Base-by-base conservation (phyloP, 30 jellyfish, hydroid and myxozoan genomes). In the Aurelia coerulea region DNA sequence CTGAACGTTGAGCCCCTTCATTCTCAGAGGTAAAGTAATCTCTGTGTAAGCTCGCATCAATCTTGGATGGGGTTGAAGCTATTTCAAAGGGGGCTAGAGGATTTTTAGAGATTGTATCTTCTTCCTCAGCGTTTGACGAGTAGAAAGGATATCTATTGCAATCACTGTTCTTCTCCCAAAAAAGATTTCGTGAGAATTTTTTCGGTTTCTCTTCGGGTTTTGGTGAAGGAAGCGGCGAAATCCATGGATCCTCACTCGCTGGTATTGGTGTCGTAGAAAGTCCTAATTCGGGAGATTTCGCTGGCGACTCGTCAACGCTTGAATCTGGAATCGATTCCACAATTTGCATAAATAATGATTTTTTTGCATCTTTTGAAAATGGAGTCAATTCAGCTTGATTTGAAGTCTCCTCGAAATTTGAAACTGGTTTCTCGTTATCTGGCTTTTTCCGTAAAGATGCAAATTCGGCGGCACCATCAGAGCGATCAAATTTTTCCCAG, bases 401-500 rank as follows among this genome's bases (percentile, higher is more conserved):
- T 46, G 56, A 46, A 46, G 14, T 46, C 56, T 46, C 56, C 56
- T 46, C 56, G 56, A 46, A 46, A 46, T 46, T 46, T 7, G 56
- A 46, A 5, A 7, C 0, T 9, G 56, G 15, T 46, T 9, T 7
- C 14, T 46, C 12, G 46, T 33, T 69, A 2, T 14, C 18, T 16
- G 52, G 31, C 6, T 39, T 46, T 41, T n/a, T 73, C 6, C 18
- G 42, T n/a, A 73, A 49, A 6, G 17, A 42, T 1, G 67, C 41
- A 5, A 78, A 34, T 12, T 60, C 50, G 10, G 78, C 79, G 3
- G 19, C 17, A 78, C 88, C 64, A 41, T 78, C 78, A 2, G 88
- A 78, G 32, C 88, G 88, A 34, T 78, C 88, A 62, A 78, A 78
- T 32, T 39, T 78, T 66, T 78, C 88, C 88, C 88, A 78, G 19